Percentiles rank a stretch among this genome's conserved stretches.
phyloP scores from a whole-genome alignment of 2,888 invertebrate genomes.

The Quadriops clusia region DNA sequence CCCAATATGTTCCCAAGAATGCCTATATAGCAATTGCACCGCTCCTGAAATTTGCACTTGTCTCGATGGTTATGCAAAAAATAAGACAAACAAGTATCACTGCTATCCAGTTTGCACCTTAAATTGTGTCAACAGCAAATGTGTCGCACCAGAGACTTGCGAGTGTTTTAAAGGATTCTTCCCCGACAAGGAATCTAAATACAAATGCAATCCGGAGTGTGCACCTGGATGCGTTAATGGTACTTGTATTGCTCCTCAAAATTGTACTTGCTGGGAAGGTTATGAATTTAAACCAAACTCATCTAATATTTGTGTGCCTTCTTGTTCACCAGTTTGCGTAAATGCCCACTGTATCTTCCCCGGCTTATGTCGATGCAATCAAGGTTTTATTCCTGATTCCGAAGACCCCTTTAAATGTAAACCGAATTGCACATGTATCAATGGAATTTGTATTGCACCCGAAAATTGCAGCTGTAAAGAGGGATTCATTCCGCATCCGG shows the following conservation, averaged over 20 bases:
- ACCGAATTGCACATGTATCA: conserved; percentile 18
- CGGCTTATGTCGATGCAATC: conserved; percentile 1
- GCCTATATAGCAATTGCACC: conserved; percentile 32
- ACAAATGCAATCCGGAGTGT: conserved; percentile 13
- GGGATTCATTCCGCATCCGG: conserved; percentile 7
- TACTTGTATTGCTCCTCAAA: conserved; percentile 19
- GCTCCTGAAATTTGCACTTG: conserved; percentile 26
- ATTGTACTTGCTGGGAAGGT: conserved; percentile 27
- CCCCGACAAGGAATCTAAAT: conserved; percentile 22
- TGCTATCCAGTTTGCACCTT: conserved; percentile 18
- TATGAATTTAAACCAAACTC: conserved; percentile 34
- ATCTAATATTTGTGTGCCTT: conserved; percentile 11
- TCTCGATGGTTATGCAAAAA: conserved; percentile 14
- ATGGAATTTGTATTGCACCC: conserved; percentile 18
- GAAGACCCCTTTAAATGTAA: conserved; percentile 3
- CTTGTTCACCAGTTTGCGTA: conserved; percentile 16
- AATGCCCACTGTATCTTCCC: background rate
- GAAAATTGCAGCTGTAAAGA: background rate
- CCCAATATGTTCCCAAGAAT: conserved; percentile 24
- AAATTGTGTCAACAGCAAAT: conserved; percentile 17
- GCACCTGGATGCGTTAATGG: conserved; percentile 11
- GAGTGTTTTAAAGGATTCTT: conserved; percentile 43
- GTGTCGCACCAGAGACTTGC: conserved; percentile 25
- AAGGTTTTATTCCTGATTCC: background rate
- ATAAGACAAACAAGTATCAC: conserved; percentile 15